These are phyloP conservation scores for Myoxocephalus aenaeus DNA, from an alignment of 2,797 vertebrate genomes.

Conservation along the genomic window DNA sequence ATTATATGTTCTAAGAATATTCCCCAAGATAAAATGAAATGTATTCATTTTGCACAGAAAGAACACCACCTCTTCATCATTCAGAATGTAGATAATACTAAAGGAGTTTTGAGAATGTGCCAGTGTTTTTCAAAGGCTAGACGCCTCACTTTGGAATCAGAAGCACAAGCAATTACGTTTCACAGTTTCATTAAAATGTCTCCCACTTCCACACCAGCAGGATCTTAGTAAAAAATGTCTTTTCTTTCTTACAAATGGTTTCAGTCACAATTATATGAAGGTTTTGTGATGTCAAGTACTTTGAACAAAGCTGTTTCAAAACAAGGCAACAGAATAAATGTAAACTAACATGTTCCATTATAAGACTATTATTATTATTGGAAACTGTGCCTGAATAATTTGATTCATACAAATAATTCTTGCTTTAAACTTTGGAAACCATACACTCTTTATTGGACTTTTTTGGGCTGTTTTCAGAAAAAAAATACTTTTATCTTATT, in stretches of 20 bases:
- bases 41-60: constrained; percentile 15
- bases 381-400: neutral
- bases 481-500: neutral
- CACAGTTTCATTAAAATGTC: constrained; percentile 50
- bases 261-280: neutral
- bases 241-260: constrained; percentile 16
- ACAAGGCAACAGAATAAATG: neutral
- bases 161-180: constrained; percentile 43
- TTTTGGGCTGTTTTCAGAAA: neutral
- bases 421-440: neutral
- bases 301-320: constrained; percentile 10
- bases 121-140: constrained; percentile 25
- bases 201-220: constrained; percentile 10
- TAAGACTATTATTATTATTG: neutral
- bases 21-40: constrained; percentile 16
- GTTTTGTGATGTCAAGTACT: neutral
- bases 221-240: neutral
- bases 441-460: neutral
- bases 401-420: neutral
- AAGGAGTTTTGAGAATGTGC: constrained; percentile 5
- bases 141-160: constrained; percentile 32
- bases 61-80: constrained; percentile 27
- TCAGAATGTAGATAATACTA: constrained; percentile 12
- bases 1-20: constrained; percentile 10
- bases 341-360: neutral